A percentile compares a stretch with the other conserved stretches of the same genome.
phyloP scores from a whole-genome alignment of 2,797 vertebrate species.

The Chaetophractus vellerosus region DNA sequence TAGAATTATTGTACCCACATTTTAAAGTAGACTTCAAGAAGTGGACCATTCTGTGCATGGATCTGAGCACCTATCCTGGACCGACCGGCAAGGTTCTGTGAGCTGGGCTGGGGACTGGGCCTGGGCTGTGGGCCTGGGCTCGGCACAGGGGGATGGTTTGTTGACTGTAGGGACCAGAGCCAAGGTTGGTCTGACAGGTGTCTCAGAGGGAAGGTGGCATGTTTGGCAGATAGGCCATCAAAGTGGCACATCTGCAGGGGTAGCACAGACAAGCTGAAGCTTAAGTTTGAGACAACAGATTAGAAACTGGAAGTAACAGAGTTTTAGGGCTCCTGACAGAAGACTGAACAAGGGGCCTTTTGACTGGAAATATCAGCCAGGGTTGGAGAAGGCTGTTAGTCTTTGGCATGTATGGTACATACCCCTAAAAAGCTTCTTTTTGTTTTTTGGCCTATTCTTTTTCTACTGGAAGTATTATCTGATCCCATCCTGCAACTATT shows the following conservation, averaged over 20 bases:
- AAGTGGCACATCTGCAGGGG: background rate
- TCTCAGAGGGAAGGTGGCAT: background rate
- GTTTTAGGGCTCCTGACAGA: background rate
- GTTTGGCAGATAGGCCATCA: background rate
- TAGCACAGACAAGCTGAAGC: background rate
- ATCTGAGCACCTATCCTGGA: background rate
- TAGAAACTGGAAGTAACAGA: no score
- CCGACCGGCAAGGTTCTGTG: background rate
- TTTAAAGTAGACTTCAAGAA: background rate
- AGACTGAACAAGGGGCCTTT: background rate
- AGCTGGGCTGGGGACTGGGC: background rate
- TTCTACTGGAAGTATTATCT: background rate
- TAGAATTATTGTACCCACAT: background rate
- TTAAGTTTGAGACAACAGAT: background rate
- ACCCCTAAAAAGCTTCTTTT: background rate
- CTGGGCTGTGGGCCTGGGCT: no score
- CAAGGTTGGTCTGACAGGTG: accelerated
- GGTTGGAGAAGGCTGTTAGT: background rate
- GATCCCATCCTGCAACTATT: background rate
- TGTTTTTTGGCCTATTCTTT: accelerated
- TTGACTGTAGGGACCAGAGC: background rate
- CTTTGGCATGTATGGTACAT: background rate
- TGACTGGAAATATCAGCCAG: background rate
- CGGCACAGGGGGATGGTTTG: accelerated
- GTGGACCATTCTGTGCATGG: accelerated